Evolutionary conservation across 2,888 invertebrate species (phyloP), one percentile per base, ranked within the genome.

Genomic region (Rutpela maculata): DNA sequence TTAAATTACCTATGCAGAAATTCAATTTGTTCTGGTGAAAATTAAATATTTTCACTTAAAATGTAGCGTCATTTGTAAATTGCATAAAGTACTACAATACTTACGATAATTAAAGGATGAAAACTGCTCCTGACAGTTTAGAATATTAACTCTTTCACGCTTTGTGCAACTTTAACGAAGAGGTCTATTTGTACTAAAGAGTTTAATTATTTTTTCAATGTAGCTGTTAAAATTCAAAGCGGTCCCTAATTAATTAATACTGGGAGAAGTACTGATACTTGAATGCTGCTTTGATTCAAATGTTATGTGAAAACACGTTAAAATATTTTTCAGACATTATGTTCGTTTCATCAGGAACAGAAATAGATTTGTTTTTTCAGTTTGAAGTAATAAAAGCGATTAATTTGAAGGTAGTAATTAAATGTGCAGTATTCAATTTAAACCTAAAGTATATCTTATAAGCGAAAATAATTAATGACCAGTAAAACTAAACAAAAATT

Each of bases 71-170:
- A 31, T 62, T 62, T 62, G 62, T 12, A 17, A 62, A 31, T 26
- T 22, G 31, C 35, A 62, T 35, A 5, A 35, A 35, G 31, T 35
- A 35, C n/a, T 35, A 9, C n/a, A n/a, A n/a, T n/a, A n/a, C n/a
- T n/a, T n/a, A n/a, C 22, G 2, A 10, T 31, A 31, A 62, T 62
- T 62, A 62, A 31, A 62, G 62, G 31, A 12, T 31, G 31, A n/a
- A 62, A 31, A 31, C 62, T 62, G 35, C 31, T 31, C n/a, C n/a
- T 31, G 62, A 62, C 62, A n/a, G 31, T 62, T 22, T 35, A 26
- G 22, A 62, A 9, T 31, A 10, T 62, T 31, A n/a, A 62, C 15
- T 26, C n/a, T 35, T 15, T 19, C 26, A 10, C 26, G 17, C n/a
- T 31, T 62, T 31, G 15, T 31, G 35, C 50, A 50, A 50, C 50